Conservation (phyloP, 2,113 vertebrate genomes). For the Eolophus roseicapilla region DNA sequence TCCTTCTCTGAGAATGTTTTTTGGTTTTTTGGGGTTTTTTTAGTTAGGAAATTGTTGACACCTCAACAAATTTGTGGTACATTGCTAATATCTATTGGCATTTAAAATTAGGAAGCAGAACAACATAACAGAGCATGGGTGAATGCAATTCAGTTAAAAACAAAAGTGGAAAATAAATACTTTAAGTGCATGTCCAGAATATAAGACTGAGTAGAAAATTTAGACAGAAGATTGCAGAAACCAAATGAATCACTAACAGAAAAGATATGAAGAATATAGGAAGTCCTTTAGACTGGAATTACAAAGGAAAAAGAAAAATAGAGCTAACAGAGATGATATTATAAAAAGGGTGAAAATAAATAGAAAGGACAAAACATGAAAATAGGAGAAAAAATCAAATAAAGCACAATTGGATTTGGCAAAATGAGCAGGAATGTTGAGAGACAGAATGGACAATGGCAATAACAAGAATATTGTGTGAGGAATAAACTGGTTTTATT, state of each 20-base stretch:
- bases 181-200: not conserved
- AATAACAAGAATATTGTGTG: not conserved
- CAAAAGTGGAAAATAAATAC: not conserved
- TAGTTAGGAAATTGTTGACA: not conserved
- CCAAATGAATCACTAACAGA: not conserved
- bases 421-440: not conserved
- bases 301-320: not conserved
- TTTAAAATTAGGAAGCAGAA: slow-evolving; percentile 12
- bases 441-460: not conserved
- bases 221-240: not conserved
- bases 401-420: not conserved
- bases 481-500: not conserved
- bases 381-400: not conserved
- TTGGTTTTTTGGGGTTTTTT: not conserved
- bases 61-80: not conserved
- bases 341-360: not conserved
- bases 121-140: not conserved
- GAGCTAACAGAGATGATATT: not conserved
- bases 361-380: not conserved
- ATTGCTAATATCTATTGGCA: not conserved
- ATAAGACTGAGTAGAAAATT: not conserved
- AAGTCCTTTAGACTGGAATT: not conserved
- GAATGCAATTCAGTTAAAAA: not conserved
- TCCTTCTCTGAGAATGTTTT: not conserved
- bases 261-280: not conserved